Percentiles rank a stretch among this genome's conserved stretches.
phyloP scores from a whole-genome alignment of 1,140 invertebrate genomes.

The Leucophenga varia region DNA sequence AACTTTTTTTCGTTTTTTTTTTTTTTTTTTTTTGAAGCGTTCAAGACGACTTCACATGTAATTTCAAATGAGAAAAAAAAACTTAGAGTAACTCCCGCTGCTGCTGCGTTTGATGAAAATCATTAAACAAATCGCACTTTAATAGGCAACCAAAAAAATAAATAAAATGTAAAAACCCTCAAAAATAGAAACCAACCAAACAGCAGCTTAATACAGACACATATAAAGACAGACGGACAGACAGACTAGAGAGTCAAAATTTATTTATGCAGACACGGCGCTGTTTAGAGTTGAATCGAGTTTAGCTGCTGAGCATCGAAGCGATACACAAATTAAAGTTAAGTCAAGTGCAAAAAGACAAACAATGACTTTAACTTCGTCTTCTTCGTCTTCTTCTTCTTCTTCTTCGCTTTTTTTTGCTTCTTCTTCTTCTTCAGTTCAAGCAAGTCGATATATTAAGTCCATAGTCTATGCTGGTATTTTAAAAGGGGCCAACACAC shows the following conservation, averaged over 20 bases:
- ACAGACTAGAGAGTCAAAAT: slow-evolving; percentile 11
- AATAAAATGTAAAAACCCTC: slow-evolving; percentile 12
- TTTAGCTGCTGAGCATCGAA: slow-evolving; percentile 39
- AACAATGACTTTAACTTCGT: slow-evolving; percentile 28
- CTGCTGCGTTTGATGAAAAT: slow-evolving; percentile 41
- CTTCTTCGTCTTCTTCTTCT: too few relatives aligned
- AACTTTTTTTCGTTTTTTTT: neutral
- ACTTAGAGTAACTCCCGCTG: slow-evolving; percentile 5
- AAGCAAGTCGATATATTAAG: too few relatives aligned
- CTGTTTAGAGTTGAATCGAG: slow-evolving; percentile 13
- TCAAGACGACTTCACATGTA: slow-evolving; percentile 36
- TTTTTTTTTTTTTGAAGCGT: slow-evolving; percentile 7
- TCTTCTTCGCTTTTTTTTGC: too few relatives aligned
- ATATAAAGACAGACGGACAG: slow-evolving; percentile 6
- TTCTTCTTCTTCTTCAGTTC: too few relatives aligned
- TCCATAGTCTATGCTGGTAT: too few relatives aligned
- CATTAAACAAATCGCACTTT: slow-evolving; percentile 55
- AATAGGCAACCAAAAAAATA: slow-evolving; percentile 36
- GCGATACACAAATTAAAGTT: slow-evolving; percentile 49
- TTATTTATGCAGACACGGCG: too few relatives aligned
- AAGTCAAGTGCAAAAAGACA: slow-evolving; percentile 56
- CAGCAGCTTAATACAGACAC: slow-evolving; percentile 7
- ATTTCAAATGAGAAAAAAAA: slow-evolving; percentile 52
- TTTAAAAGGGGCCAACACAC: too few relatives aligned
- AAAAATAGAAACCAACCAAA: slow-evolving; percentile 27